phyloP scores from a whole-genome alignment of 2,797 vertebrate genomes.

The Sebastes matsubarae region DNA sequence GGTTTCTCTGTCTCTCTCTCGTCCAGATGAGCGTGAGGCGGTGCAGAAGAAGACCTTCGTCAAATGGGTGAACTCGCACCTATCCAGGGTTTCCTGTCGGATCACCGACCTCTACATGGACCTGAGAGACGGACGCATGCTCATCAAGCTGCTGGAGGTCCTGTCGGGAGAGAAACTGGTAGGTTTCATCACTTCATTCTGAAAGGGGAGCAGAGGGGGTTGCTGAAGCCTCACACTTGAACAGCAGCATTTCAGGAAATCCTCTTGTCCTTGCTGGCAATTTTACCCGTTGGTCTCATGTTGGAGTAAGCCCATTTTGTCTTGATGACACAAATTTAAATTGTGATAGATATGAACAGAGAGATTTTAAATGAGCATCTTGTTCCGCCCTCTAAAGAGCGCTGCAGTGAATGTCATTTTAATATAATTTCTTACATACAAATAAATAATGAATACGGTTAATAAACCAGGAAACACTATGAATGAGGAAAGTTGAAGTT shows the following conservation, averaged over 20 bases:
- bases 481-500: not conserved
- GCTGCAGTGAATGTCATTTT: not conserved
- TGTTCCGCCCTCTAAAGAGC: not conserved
- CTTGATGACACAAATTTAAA: not conserved
- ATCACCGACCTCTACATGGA: slow-evolving; percentile 93
- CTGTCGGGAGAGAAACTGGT: slow-evolving; percentile 94
- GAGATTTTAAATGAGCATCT: not conserved
- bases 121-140: slow-evolving; percentile 91
- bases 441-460: not conserved
- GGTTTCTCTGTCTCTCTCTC: not conserved
- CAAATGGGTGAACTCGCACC: slow-evolving; percentile 94
- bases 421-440: no score
- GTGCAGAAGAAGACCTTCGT: slow-evolving; percentile 91
- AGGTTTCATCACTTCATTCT: slow-evolving; percentile 51
- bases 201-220: not conserved
- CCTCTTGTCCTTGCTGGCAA: not conserved
- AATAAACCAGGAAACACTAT: not conserved
- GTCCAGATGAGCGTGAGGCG: slow-evolving; percentile 66
- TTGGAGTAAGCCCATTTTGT: not conserved
- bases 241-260: not conserved
- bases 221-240: not conserved
- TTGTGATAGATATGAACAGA: not conserved
- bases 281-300: not conserved
- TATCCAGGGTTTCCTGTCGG: slow-evolving; percentile 89
- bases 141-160: slow-evolving; percentile 95